phyloP scores from a whole-genome alignment of 1,140 invertebrate genomes.

The Aphaenogaster floridana region DNA sequence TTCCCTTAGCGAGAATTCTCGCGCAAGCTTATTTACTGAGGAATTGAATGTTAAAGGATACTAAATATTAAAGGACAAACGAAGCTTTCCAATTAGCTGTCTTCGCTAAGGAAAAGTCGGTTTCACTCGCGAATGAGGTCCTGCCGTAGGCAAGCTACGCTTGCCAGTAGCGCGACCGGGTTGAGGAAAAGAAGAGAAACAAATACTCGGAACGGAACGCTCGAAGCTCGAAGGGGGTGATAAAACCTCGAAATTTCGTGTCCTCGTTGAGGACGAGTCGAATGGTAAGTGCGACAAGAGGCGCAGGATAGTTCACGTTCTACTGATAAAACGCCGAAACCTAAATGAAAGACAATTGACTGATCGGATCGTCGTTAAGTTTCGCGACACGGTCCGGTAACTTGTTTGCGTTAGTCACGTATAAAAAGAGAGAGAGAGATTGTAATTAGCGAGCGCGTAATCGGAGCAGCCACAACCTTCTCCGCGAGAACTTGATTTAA shows the following conservation, averaged over 20 bases:
- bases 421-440: slow-evolving; percentile 43
- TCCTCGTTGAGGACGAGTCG: slow-evolving; percentile 28
- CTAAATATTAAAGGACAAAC: slow-evolving; percentile 49
- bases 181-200: not conserved
- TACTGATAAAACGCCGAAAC: slow-evolving; percentile 70
- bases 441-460: slow-evolving; percentile 68
- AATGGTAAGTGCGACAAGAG: not conserved
- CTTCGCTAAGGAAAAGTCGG: slow-evolving; percentile 31
- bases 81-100: slow-evolving; percentile 22
- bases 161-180: not conserved
- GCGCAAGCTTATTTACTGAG: slow-evolving; percentile 21
- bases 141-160: not conserved
- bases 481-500: slow-evolving; percentile 53
- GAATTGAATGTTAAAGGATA: slow-evolving; percentile 55
- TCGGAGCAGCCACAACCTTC: slow-evolving; percentile 64
- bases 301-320: slow-evolving; percentile 35
- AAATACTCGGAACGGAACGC: not conserved
- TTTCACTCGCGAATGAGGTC: slow-evolving; percentile 38
- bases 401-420: slow-evolving; percentile 48
- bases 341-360: slow-evolving; percentile 51
- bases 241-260: slow-evolving; percentile 66
- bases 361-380: slow-evolving; percentile 50
- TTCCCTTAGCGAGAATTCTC: slow-evolving; percentile 8
- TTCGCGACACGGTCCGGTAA: slow-evolving; percentile 35
- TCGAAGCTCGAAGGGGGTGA: slow-evolving; percentile 51